A percentile compares a stretch with the other conserved stretches of the same genome.
phyloP scores from a whole-genome alignment of 2,797 vertebrate genomes.

The Leptoclinus maculatus region DNA sequence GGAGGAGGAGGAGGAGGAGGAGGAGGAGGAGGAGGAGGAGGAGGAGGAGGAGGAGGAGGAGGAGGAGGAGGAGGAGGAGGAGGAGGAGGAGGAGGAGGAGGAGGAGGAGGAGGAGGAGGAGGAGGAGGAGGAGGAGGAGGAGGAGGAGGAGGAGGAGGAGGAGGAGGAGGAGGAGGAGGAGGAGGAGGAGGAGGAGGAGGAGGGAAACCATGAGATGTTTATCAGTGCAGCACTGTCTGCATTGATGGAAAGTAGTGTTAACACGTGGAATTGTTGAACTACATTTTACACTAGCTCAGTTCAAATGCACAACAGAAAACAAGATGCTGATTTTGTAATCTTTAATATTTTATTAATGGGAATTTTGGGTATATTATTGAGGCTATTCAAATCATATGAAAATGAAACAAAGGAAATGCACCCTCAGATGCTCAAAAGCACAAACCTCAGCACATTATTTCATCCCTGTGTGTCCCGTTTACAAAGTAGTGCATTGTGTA shows the following conservation, averaged over 20 bases:
- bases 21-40: conserved; percentile 3
- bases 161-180: neutral
- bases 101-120: conserved; percentile 13
- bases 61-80: conserved; percentile 10
- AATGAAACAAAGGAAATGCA: too few relatives aligned
- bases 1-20: conserved; percentile 10
- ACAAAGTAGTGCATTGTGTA: too few relatives aligned
- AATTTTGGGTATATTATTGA: neutral
- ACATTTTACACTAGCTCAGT: conserved; percentile 12
- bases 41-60: conserved; percentile 13
- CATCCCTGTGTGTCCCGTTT: neutral
- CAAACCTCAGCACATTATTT: neutral
- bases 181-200: conserved; percentile 10
- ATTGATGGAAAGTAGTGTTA: conserved; percentile 41
- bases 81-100: conserved; percentile 3
- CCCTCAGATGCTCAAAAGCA: neutral
- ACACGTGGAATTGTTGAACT: conserved; percentile 36
- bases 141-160: conserved; percentile 3
- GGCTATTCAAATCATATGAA: neutral
- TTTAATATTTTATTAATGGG: neutral
- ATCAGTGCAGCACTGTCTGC: conserved; percentile 26
- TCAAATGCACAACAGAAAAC: neutral
- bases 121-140: conserved; percentile 10
- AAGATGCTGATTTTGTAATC: neutral
- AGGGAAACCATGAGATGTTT: conserved; percentile 33